phyloP scores from a whole-genome alignment of 2,888 invertebrate species.

The Serrognathus titanus region DNA sequence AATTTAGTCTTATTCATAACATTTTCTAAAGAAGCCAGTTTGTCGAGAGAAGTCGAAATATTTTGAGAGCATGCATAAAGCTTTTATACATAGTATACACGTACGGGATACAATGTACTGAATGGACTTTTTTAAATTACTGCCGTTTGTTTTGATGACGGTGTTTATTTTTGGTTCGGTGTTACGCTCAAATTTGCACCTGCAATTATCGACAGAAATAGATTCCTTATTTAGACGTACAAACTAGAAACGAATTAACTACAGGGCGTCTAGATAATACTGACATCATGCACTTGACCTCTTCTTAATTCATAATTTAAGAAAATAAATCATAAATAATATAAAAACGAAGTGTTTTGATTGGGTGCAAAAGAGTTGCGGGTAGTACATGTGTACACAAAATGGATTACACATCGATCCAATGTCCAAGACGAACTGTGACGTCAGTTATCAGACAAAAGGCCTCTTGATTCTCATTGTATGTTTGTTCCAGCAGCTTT shows the following conservation, averaged over 20 bases:
- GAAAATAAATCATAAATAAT: background rate
- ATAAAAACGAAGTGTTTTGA: background rate
- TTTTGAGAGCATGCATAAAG: conserved; percentile 38
- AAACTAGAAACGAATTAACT: too few species aligned
- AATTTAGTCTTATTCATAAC: conserved; percentile 61
- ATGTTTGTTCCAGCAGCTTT: conserved; percentile 45
- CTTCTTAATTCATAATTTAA: background rate
- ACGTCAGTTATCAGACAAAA: conserved; percentile 44
- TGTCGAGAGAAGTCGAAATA: conserved; percentile 44
- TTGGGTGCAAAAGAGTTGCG: background rate
- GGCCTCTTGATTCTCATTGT: conserved; percentile 45
- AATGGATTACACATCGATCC: conserved; percentile 36
- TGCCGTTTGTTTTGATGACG: conserved; percentile 5
- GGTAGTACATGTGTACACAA: conserved; percentile 18
- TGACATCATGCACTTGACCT: background rate
- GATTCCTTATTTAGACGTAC: background rate
- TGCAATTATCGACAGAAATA: background rate
- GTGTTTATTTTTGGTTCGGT: background rate
- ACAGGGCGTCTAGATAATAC: background rate
- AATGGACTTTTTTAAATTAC: conserved; percentile 18
- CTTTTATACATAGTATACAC: conserved; percentile 21
- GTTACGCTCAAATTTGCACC: too few species aligned
- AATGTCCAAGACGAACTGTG: conserved; percentile 37
- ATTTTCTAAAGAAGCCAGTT: conserved; percentile 50
- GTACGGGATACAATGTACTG: conserved; percentile 15